These are phyloP conservation scores for Mormyrus iriodes DNA, from an alignment of 2,113 vertebrate species.

Conservation along the genomic window DNA sequence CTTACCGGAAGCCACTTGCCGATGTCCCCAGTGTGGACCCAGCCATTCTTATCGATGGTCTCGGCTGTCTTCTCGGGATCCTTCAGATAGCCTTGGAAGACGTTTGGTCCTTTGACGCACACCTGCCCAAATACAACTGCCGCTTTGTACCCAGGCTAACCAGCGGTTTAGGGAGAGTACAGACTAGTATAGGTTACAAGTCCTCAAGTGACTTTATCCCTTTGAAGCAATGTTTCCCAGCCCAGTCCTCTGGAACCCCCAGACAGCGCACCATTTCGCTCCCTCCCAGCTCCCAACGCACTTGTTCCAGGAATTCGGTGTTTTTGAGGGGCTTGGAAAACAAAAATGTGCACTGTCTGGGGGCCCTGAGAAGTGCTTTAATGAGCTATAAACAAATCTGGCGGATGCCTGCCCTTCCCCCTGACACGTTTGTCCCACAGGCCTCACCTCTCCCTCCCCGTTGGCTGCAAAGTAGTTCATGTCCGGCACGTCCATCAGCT, in stretches of 20 bases:
- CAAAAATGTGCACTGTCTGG: background rate
- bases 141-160: background rate
- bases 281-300: background rate
- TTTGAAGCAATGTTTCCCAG: background rate
- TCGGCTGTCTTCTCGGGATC: conserved; percentile 83
- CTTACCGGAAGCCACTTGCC: conserved; percentile 94
- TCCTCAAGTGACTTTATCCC: background rate
- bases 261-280: background rate
- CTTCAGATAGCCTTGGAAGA: conserved; percentile 87
- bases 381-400: background rate
- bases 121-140: conserved; percentile 58
- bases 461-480: conserved; percentile 89
- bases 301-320: background rate
- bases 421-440: background rate
- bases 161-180: too few relatives aligned
- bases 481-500: conserved; percentile 86
- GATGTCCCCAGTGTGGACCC: conserved; percentile 94
- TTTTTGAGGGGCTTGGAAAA: background rate
- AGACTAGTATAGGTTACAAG: too few relatives aligned
- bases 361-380: background rate
- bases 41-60: conserved; percentile 80
- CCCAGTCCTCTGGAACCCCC: background rate
- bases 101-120: conserved; percentile 87
- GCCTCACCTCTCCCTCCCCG: conserved; percentile 88
- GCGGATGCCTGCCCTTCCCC: background rate